Evolutionary conservation across 1,140 invertebrate species (phyloP), one percentile per base, ranked within the genome.

Genomic region (Fragariocoptes setiger): DNA sequence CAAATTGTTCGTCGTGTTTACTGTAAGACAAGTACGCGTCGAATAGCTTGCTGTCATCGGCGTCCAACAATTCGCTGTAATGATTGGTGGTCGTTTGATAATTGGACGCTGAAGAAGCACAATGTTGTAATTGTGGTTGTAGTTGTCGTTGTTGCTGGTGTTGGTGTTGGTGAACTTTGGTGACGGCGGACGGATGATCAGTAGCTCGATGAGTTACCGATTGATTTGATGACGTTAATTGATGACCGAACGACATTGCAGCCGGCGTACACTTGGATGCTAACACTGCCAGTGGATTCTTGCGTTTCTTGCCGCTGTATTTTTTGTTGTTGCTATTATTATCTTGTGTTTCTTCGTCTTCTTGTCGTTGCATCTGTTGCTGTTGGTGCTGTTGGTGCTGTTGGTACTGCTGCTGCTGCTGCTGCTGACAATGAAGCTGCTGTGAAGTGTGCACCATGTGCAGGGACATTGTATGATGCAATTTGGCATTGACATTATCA

Each of bases 1-100:
- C 77, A 62, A 79, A 88, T 8, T 74, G 68, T 53, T 83, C 78
- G 56, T 88, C 80, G 39, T 83, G 78, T 2, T 76, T 75, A 57
- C 76, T 82, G 59, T 88, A 88, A 51, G 76, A 79, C 39, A 88
- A 68, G 56, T 86, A 88, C 12, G 79, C 79, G 52, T 90, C 82
- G 54, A 80, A 86, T 17, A 82, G 64, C 56, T 83, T 83, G 57
- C 82, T 77, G 72, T 64, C 47, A 77, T 74, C 62, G 59, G 42
- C 70, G 65, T 51, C 75, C 72, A 51, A 73, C 77, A 35, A 42
- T 42, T 35, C 44, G 25, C 25, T 31, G 8, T 8, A 8, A 35
- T 19, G 44, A 44, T 4, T 36, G 13, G n/a, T n/a, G n/a, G n/a
- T n/a, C n/a, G 5, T 45, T 16, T 43, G 35, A 42, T 44, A 44